phyloP scores from a whole-genome alignment of 2,888 invertebrate genomes.

The Agrotis exclamationis region DNA sequence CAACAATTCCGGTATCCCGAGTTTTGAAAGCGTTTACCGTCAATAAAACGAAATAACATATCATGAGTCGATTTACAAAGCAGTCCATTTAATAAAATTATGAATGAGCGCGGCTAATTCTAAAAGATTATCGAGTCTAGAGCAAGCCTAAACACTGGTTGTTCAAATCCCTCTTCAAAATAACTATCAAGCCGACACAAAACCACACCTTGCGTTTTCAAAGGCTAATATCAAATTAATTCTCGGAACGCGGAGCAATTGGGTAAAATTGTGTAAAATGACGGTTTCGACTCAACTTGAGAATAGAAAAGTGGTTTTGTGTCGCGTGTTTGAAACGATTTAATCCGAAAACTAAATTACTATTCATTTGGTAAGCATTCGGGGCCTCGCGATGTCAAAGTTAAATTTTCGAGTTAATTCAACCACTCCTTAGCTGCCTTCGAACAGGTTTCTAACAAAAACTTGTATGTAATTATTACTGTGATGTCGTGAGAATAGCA shows the following conservation, averaged over 20 bases:
- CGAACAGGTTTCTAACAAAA: conserved; percentile 63
- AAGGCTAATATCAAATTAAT: conserved; percentile 91
- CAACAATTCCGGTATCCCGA: conserved; percentile 35
- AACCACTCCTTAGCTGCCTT: conserved; percentile 66
- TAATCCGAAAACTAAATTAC: conserved; percentile 90
- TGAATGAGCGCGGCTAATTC: conserved; percentile 81
- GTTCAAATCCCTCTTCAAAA: conserved; percentile 85
- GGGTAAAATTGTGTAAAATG: conserved; percentile 91
- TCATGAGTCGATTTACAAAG: conserved; percentile 66
- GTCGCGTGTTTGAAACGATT: conserved; percentile 91
- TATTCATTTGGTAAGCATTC: conserved; percentile 90
- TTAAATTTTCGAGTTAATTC: conserved; percentile 82
- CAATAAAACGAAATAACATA: conserved; percentile 70
- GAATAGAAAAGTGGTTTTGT: conserved; percentile 90
- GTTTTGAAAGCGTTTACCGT: conserved; percentile 61
- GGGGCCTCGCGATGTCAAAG: conserved; percentile 86
- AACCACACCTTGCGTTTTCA: conserved; percentile 91
- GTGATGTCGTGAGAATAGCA: conserved; percentile 63
- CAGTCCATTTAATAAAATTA: conserved; percentile 76
- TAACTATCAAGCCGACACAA: conserved; percentile 85
- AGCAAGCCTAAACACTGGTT: conserved; percentile 86
- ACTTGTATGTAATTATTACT: conserved; percentile 67
- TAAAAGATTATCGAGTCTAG: conserved; percentile 84
- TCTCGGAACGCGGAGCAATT: conserved; percentile 90
- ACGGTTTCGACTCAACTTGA: conserved; percentile 87